Conservation (phyloP, 2,113 vertebrate species). For the Sorex araneus region DNA sequence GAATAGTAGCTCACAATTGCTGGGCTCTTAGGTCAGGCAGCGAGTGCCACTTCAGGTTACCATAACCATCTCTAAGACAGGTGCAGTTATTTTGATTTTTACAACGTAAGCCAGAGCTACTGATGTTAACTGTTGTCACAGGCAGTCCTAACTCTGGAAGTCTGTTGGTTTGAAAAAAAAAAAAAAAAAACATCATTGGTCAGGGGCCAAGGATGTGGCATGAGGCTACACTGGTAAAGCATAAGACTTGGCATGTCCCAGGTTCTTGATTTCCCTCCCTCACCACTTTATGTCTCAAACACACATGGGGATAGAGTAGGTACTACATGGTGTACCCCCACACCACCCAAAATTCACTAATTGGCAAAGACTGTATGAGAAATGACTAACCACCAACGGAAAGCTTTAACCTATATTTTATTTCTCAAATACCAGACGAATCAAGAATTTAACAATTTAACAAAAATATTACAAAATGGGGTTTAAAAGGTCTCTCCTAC, state of each 20-base stretch:
- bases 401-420: background rate
- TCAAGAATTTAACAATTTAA: background rate
- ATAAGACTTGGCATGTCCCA: no score
- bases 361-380: background rate
- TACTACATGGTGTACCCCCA: no score
- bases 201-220: no score
- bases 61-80: background rate
- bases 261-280: no score
- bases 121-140: background rate
- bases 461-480: no score
- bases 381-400: background rate
- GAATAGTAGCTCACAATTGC: background rate
- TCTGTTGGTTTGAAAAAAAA: background rate
- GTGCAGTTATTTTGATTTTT: background rate
- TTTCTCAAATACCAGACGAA: slow-evolving; percentile 28
- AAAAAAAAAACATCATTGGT: no score
- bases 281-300: no score
- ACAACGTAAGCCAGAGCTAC: background rate
- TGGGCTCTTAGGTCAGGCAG: background rate
- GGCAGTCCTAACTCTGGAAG: background rate
- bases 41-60: background rate
- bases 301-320: no score
- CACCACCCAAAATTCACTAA: no score
- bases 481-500: no score
- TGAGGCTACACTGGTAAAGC: no score